Evolutionary conservation across 2,797 vertebrate species (phyloP).

Genomic region (Microctenopoma stevenorrisi): DNA sequence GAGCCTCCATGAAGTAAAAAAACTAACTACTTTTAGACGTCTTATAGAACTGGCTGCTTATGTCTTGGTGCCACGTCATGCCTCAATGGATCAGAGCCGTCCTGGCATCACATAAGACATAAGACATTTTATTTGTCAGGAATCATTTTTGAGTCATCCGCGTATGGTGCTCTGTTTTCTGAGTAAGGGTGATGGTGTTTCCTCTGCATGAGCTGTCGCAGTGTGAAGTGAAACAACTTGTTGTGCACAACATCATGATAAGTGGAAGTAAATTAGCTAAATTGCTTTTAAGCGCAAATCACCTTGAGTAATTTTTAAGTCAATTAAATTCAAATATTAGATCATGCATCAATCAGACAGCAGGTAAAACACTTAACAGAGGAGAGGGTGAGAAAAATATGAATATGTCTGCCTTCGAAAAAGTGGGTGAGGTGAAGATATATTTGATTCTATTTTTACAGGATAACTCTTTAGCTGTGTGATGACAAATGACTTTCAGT

Average conservation of each 20-base stretch:
- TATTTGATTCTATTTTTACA: conserved; percentile 72
- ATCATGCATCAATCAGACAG: conserved; percentile 48
- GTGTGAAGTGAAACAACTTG: conserved; percentile 45
- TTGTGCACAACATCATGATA: conserved; percentile 37
- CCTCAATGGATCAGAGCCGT: not conserved
- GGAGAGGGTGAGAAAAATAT: conserved; percentile 10
- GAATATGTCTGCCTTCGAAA: conserved; percentile 27
- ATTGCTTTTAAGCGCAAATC: conserved; percentile 68
- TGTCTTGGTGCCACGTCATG: not conserved
- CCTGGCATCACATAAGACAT: not conserved
- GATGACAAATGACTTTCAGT: conserved; percentile 70
- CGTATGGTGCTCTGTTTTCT: not conserved
- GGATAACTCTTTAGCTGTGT: conserved; percentile 62
- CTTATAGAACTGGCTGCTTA: too few species aligned
- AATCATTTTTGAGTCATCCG: too few species aligned
- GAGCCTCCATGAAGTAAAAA: too few species aligned
- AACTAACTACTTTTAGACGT: not conserved
- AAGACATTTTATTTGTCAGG: too few species aligned
- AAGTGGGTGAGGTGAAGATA: conserved; percentile 55
- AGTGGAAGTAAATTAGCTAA: conserved; percentile 46
- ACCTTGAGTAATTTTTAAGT: conserved; percentile 56
- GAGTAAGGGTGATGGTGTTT: conserved; percentile 1
- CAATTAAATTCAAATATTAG: conserved; percentile 69
- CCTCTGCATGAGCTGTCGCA: conserved; percentile 21
- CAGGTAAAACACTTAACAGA: conserved; percentile 35